These are phyloP conservation scores for Lasioglossum zephyrum DNA, from an alignment of 2,888 invertebrate genomes.

Conservation along the genomic window DNA sequence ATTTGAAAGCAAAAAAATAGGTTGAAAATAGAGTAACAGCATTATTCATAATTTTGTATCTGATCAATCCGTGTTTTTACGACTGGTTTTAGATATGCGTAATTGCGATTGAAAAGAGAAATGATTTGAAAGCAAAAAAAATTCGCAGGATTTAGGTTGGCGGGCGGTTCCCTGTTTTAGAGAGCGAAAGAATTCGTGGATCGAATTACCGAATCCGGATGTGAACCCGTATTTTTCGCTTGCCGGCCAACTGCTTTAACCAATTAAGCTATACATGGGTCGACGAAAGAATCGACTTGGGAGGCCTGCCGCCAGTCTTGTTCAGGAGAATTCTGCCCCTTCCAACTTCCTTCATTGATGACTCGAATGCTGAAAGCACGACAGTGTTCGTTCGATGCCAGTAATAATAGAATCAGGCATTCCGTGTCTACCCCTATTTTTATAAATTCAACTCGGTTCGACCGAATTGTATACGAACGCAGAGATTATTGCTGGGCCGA, in stretches of 20 bases:
- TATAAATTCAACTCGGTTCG: neutral
- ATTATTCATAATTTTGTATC: too few relatives aligned
- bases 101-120: too few relatives aligned
- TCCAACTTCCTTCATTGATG: neutral
- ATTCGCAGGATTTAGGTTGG: neutral
- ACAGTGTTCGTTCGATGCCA: neutral
- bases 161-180: neutral
- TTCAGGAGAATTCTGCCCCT: neutral
- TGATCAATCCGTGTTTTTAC: too few relatives aligned
- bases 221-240: conserved; percentile 23
- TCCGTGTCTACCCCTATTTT: neutral
- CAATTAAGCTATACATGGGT: conserved; percentile 24
- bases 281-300: conserved; percentile 27
- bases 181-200: neutral
- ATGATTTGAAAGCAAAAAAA: too few relatives aligned
- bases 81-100: too few relatives aligned
- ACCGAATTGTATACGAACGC: neutral
- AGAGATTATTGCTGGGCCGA: neutral
- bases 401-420: conserved; percentile 3
- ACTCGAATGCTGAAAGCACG: neutral
- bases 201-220: conserved; percentile 17
- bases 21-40: too few relatives aligned
- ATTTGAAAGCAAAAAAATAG: too few relatives aligned
- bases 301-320: conserved; percentile 36
- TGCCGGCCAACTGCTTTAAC: conserved; percentile 13